phyloP scores from a whole-genome alignment of 2,888 invertebrate species.

The Pecten maximus region DNA sequence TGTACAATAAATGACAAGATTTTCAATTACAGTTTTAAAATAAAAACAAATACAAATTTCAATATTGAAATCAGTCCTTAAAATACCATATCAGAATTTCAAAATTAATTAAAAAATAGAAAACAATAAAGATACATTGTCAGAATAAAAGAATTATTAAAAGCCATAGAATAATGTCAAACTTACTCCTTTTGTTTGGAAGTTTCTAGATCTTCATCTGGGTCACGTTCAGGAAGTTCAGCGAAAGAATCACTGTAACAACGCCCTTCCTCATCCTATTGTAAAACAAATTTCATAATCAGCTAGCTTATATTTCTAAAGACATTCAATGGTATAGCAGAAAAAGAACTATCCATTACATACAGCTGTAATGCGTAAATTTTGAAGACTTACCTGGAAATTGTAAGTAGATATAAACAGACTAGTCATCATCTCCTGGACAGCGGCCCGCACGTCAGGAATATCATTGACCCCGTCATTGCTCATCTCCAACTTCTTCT shows the following conservation, averaged over 20 bases:
- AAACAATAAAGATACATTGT: too few relatives aligned
- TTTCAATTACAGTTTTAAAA: neutral
- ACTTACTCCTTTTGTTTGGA: slow-evolving; percentile 59
- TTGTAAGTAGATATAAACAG: slow-evolving; percentile 97
- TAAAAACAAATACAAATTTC: neutral
- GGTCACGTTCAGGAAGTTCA: slow-evolving; percentile 87
- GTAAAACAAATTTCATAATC: neutral
- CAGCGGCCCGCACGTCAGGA: slow-evolving; percentile 91
- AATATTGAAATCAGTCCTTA: too few relatives aligned
- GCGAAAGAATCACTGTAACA: slow-evolving; percentile 98
- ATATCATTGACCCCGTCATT: slow-evolving; percentile 89
- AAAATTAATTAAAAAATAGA: too few relatives aligned
- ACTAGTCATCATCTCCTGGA: slow-evolving; percentile 94
- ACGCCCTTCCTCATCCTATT: slow-evolving; percentile 94
- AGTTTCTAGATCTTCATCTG: slow-evolving; percentile 65
- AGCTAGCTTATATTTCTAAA: neutral
- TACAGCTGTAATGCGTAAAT: too few relatives aligned
- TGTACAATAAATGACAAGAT: neutral
- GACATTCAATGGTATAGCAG: too few relatives aligned
- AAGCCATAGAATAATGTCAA: neutral
- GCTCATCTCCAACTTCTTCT: slow-evolving; percentile 93
- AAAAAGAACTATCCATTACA: too few relatives aligned
- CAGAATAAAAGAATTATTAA: too few relatives aligned
- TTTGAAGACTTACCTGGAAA: slow-evolving; percentile 87
- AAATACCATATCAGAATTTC: too few relatives aligned